Conservation (phyloP, 2,888 invertebrate genomes). For the Meliscaeva auricollis region DNA sequence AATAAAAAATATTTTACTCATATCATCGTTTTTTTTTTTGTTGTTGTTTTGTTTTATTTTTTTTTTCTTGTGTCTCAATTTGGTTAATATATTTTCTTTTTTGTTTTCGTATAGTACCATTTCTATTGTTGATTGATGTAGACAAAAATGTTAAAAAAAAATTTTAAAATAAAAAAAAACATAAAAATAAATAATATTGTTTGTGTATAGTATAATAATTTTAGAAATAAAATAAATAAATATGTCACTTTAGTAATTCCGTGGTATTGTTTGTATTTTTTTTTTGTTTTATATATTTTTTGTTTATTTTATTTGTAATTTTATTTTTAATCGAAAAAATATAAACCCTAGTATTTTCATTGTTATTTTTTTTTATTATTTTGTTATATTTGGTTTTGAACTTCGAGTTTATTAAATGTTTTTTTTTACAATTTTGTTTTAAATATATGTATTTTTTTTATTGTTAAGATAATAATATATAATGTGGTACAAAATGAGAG, state of each 20-base stretch:
- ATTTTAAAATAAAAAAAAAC: not conserved
- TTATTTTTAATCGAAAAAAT: conserved; percentile 45
- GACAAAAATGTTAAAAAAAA: conserved; percentile 32
- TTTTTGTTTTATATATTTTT: conserved; percentile 20
- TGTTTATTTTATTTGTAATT: conserved; percentile 39
- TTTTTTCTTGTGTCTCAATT: conserved; percentile 67
- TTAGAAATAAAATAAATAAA: conserved; percentile 53
- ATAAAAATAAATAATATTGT: conserved; percentile 55
- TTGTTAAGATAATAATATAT: conserved; percentile 53
- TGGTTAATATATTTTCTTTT: conserved; percentile 59
- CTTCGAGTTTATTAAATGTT: conserved; percentile 65
- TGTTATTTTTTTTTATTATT: conserved; percentile 40
- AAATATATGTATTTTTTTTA: conserved; percentile 44
- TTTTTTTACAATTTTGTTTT: conserved; percentile 56
- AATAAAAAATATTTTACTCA: conserved; percentile 77
- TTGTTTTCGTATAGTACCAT: conserved; percentile 62
- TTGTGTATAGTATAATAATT: conserved; percentile 37
- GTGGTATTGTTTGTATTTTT: conserved; percentile 58
- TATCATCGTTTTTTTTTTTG: conserved; percentile 60
- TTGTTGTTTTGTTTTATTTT: conserved; percentile 34
- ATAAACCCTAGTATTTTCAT: conserved; percentile 51
- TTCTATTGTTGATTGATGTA: conserved; percentile 72
- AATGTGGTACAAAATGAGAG: conserved; percentile 75
- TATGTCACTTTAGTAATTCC: conserved; percentile 58
- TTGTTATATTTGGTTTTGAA: conserved; percentile 63